Evolutionary conservation across 2,113 vertebrate species (phyloP).

Genomic region (Ageneiosus marmoratus): DNA sequence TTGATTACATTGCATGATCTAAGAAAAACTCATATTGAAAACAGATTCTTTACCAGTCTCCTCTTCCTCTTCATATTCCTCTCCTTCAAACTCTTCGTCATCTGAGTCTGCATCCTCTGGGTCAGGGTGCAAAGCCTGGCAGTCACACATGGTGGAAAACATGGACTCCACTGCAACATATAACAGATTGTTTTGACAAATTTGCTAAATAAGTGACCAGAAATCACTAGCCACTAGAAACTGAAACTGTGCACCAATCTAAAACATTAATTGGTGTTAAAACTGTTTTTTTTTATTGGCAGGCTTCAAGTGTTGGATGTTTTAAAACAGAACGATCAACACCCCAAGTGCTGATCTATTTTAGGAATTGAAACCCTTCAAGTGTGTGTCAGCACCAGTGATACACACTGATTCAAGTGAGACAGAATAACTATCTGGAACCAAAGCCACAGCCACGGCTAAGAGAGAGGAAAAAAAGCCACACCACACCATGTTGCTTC

Average conservation of each 20-base stretch:
- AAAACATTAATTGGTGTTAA: too few species aligned
- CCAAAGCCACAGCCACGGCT: background rate
- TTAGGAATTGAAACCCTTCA: background rate
- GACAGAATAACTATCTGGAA: background rate
- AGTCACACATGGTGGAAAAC: conserved; percentile 97
- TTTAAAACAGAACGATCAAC: background rate
- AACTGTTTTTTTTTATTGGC: too few species aligned
- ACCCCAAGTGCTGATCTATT: background rate
- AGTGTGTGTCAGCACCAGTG: background rate
- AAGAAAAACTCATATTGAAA: background rate
- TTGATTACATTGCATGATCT: background rate
- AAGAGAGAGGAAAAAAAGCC: background rate
- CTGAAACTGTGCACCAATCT: too few species aligned
- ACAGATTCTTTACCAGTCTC: conserved; percentile 71
- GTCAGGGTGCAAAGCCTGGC: conserved; percentile 94
- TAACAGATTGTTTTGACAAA: background rate
- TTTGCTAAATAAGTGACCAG: background rate
- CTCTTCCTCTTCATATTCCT: conserved; percentile 90
- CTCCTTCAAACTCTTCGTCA: conserved; percentile 86
- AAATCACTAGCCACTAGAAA: background rate
- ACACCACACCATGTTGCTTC: too few species aligned
- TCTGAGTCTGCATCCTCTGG: conserved; percentile 90
- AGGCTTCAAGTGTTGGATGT: background rate
- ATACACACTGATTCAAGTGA: background rate
- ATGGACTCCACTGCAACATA: conserved; percentile 85